Conservation (phyloP, 2,797 vertebrate genomes). For the Channallabes apus region DNA sequence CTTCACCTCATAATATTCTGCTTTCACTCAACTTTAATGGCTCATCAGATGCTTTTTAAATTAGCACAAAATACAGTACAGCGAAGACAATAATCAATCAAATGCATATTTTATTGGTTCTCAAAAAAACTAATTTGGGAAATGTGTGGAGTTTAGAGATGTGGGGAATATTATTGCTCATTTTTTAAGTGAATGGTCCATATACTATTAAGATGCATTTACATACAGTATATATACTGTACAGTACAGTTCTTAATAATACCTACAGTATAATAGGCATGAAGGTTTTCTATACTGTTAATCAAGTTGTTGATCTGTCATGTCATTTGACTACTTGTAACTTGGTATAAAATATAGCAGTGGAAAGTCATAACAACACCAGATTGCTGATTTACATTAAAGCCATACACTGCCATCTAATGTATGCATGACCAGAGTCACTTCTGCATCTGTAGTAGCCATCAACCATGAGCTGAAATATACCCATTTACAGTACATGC, state of each 20-base stretch:
- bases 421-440: no score
- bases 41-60: neutral
- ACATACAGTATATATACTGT: neutral
- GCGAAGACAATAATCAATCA: neutral
- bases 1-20: slow-evolving; percentile 1
- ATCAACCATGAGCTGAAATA: neutral
- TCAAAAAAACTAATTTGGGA: slow-evolving; percentile 36
- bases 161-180: neutral
- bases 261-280: no score
- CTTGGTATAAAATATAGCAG: neutral
- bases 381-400: neutral
- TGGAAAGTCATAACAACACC: neutral
- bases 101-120: slow-evolving; percentile 31
- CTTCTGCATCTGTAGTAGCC: neutral
- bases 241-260: no score
- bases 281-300: neutral
- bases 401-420: neutral
- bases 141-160: neutral
- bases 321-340: neutral
- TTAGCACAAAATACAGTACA: neutral
- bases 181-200: neutral
- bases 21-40: neutral
- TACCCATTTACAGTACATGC: neutral
- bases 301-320: neutral
- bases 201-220: neutral